Conservation (phyloP, 2,113 vertebrate species). For the Rhadina sibilatrix region DNA sequence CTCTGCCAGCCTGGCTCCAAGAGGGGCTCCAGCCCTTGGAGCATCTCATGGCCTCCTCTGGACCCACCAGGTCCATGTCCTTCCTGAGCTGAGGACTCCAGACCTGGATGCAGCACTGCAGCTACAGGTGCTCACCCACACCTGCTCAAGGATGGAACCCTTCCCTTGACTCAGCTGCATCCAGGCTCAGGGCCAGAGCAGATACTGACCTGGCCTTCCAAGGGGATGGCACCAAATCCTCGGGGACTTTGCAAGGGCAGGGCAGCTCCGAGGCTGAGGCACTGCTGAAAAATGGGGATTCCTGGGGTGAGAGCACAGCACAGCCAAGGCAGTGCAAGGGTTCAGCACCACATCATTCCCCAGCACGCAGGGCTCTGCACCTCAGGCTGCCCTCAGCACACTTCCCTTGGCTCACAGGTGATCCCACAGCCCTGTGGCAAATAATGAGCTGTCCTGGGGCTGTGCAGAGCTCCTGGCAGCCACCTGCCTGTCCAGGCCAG, state of each 20-base stretch:
- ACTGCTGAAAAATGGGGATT: neutral
- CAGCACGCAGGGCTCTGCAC: rapidly evolving
- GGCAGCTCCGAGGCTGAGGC: rapidly evolving
- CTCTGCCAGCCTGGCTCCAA: neutral
- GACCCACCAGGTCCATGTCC: neutral
- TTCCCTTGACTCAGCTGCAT: rapidly evolving
- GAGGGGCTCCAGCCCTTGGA: neutral
- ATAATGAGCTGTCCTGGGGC: neutral
- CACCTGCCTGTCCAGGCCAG: neutral
- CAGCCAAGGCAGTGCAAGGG: rapidly evolving
- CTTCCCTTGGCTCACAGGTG: rapidly evolving
- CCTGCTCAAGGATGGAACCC: neutral
- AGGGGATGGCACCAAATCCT: neutral
- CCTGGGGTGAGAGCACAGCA: neutral
- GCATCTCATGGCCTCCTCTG: neutral
- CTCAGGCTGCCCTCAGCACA: rapidly evolving
- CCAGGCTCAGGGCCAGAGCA: neutral
- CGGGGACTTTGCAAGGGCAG: neutral
- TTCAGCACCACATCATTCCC: rapidly evolving
- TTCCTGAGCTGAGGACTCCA: neutral
- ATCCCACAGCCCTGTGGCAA: neutral
- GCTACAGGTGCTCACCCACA: neutral
- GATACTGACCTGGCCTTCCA: rapidly evolving
- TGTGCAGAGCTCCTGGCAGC: neutral
- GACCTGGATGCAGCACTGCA: neutral